Conservation (phyloP, 2,888 invertebrate genomes). For the Caenorhabditis virilis region DNA sequence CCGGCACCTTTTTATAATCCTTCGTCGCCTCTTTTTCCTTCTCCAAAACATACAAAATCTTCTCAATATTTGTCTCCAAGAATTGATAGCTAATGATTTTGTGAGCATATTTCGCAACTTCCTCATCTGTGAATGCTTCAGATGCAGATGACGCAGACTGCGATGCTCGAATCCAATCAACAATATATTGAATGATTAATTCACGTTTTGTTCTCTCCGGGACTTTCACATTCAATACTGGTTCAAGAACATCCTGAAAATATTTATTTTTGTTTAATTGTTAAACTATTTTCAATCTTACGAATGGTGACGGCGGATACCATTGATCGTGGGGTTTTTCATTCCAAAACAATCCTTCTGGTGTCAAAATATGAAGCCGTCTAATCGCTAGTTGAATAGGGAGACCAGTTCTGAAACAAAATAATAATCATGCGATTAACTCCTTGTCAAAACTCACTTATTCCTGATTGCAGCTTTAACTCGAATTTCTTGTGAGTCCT, state of each 20-base stretch:
- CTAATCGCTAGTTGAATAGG: constrained; percentile 16
- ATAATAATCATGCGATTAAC: background rate
- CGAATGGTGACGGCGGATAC: constrained; percentile 28
- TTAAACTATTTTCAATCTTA: background rate
- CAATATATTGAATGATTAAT: constrained; percentile 19
- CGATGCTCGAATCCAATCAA: constrained; percentile 20
- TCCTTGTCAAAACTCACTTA: constrained; percentile 3
- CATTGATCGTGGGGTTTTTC: constrained; percentile 21
- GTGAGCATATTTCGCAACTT: constrained; percentile 12
- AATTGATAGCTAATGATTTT: constrained; percentile 18
- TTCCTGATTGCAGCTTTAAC: constrained; percentile 6
- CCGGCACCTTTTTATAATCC: background rate
- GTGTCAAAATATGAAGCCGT: constrained; percentile 8
- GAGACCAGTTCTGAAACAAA: constrained; percentile 12
- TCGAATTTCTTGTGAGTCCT: constrained; percentile 10
- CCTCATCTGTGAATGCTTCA: background rate
- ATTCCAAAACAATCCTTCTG: constrained; percentile 20
- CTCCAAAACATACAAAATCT: constrained; percentile 19
- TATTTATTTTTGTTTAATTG: too few species aligned
- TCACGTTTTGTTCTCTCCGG: constrained; percentile 24
- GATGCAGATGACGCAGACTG: background rate
- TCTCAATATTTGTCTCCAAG: constrained; percentile 17
- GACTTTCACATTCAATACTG: constrained; percentile 14
- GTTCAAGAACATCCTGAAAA: constrained; percentile 17
- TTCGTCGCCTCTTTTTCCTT: constrained; percentile 11